phyloP scores from a whole-genome alignment of 64 coral and sea anemone genomes.

The Catalaphyllia jardinei region DNA sequence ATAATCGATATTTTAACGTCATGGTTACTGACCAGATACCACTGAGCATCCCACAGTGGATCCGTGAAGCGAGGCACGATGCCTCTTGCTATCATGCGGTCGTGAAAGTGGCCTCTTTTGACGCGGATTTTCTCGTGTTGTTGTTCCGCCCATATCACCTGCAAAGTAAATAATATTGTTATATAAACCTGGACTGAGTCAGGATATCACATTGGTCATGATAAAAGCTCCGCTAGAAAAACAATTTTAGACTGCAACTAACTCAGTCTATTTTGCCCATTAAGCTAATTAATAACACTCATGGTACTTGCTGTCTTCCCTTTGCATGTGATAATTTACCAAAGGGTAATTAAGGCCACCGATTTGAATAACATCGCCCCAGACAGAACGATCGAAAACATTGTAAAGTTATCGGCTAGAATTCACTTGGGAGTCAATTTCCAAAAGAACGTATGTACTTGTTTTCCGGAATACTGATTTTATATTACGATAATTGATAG shows the following conservation, averaged over 20 bases:
- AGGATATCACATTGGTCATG: neutral
- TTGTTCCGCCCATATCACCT: slow-evolving; percentile 93
- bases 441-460: too few relatives aligned
- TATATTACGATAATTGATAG: neutral
- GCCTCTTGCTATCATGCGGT: slow-evolving; percentile 86
- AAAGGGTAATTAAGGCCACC: too few relatives aligned
- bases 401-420: too few relatives aligned
- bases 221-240: neutral
- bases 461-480: too few relatives aligned
- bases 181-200: slow-evolving; percentile 9
- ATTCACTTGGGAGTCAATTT: too few relatives aligned
- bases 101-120: slow-evolving; percentile 89
- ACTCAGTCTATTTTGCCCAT: neutral
- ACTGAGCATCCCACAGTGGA: slow-evolving; percentile 91
- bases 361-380: too few relatives aligned
- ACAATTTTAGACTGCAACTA: neutral
- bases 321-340: too few relatives aligned
- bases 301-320: neutral
- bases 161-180: neutral
- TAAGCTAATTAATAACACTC: neutral
- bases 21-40: slow-evolving; percentile 84
- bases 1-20: neutral
- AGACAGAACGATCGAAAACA: too few relatives aligned
- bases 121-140: slow-evolving; percentile 91
- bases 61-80: slow-evolving; percentile 80